Evolutionary conservation across 92 coral and sea anemone genomes (phyloP), one percentile per base, ranked within the genome.

Genomic region (Zoanthus solanderi): DNA sequence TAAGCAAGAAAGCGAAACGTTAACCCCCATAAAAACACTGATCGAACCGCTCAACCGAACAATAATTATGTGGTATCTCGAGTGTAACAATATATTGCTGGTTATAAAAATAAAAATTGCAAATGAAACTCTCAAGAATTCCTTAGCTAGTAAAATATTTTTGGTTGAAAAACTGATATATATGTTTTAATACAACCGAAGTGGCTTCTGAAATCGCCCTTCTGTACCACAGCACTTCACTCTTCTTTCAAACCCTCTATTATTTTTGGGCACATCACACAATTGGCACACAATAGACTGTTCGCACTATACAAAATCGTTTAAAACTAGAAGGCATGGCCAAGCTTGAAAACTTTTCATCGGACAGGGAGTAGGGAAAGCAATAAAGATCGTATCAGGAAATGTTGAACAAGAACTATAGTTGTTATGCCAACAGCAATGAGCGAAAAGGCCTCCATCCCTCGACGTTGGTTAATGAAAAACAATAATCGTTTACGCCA

Each of bases 351-450:
- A 81, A 47, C 50, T 81, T 81, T 42, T 12, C 75, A 81, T 65
- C 50, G 56, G 0, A 50, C 10, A 2, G 56, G 13, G 18, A 80
- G 72, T 80, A 63, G 37, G 23, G 74, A 60, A 53, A 81, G 75
- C 18, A 81, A n/a, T 65, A 16, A 23, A 23, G 85, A 81, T 81
- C 53, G 66, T 46, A 81, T 81, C 76, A 46, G 28, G 17, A 30
- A 81, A 81, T 81, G 66, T 81, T 81, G 85, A 52, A 68, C 75
- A 46, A 81, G 85, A 47, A 58, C 1, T 81, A 32, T 23, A 81
- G 85, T 81, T 81, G 85, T 81, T 81, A 81, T 81, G 85, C 85
- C 85, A 81, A 81, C 85, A 81, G 54, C 44, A 45, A 18, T 18
- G 45, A 47, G 31, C 53, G 42, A 17, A 67, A 81, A 81, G 75